Percentiles rank a stretch among this genome's conserved stretches.
Conservation (phyloP, 2,888 invertebrate genomes). For the Elysia crispata region DNA sequence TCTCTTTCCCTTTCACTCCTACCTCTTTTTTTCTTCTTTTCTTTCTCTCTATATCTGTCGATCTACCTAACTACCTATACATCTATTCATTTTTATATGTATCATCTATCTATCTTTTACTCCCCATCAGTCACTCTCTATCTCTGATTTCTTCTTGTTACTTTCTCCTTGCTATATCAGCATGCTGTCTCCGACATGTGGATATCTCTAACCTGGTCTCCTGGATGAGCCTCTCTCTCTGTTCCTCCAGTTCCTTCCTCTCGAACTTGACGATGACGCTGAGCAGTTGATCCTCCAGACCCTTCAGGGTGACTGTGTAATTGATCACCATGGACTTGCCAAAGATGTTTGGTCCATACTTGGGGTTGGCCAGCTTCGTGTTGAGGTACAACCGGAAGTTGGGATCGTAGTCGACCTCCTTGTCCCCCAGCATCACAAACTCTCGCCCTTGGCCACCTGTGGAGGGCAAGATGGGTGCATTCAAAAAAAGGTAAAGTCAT, state of each 20-base stretch:
- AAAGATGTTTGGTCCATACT: slow-evolving; percentile 90
- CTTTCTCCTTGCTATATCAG: slow-evolving; percentile 80
- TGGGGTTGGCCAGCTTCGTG: slow-evolving; percentile 92
- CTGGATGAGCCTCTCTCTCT: slow-evolving; percentile 88
- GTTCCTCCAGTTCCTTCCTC: slow-evolving; percentile 91
- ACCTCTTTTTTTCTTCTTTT: no score
- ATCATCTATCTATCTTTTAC: no score
- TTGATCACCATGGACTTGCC: slow-evolving; percentile 93
- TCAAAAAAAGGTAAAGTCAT: no score
- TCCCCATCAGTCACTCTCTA: no score
- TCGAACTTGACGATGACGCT: slow-evolving; percentile 93
- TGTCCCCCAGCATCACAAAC: slow-evolving; percentile 91
- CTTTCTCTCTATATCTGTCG: no score
- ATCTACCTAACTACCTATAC: no score
- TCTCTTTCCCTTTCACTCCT: no score
- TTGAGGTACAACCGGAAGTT: slow-evolving; percentile 93
- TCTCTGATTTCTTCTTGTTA: no score
- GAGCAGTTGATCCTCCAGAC: slow-evolving; percentile 92
- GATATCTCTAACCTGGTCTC: slow-evolving; percentile 82
- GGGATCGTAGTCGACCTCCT: slow-evolving; percentile 92
- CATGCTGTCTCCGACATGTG: no score
- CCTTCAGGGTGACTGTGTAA: slow-evolving; percentile 92
- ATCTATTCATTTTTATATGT: no score
- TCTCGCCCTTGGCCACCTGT: slow-evolving; percentile 85
- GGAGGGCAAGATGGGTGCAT: no score